Base-by-base conservation (phyloP, 2,797 vertebrate genomes). In the Bradypodion ventrale region DNA sequence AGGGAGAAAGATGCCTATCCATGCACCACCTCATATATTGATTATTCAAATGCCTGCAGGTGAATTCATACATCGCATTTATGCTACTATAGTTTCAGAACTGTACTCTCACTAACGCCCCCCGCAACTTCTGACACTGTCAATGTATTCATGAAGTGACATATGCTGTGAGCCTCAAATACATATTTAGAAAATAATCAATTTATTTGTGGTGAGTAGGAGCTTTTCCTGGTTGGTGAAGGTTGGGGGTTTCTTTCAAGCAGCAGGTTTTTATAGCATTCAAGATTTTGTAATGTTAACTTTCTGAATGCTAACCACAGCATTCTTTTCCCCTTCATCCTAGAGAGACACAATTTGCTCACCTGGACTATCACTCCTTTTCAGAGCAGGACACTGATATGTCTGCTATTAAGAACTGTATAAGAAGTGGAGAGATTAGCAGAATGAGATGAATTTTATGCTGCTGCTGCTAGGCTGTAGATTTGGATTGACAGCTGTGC, bases 91-190 rank as follows among this genome's bases (percentile, higher is more conserved):
- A 73, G 76, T 49, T 44, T 19, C 85, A 85, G 40, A 83, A 29
- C 12, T 82, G 42, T 35, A 66, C 87, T 89, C 77, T 72, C n/a
- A n/a, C n/a, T n/a, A n/a, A n/a, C n/a, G n/a, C n/a, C n/a, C n/a
- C n/a, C n/a, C n/a, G n/a, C n/a, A 52, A 79, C 16, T 23, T 84
- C 62, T 78, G 7, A 70, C 0, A 0, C 8, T 76, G 46, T 29
- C 52, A 66, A 23, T 44, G n/a, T 0, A 10, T 86, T 80, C 89
- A 13, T 40, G 37, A 66, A 52, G 87, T 80, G 60, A 75, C n/a
- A 89, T 4, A 2, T 32, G 68, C 42, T 46, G 79, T 66, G 76
- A 82, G 78, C 83, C 44, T 81, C 46, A 70, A 40, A 88, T 82
- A 42, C 83, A 1, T 25, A 77, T 29, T 7, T 44, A 84, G 76